Base-by-base conservation (phyloP, 2,113 vertebrate species). In the Mormoops blainvillei region DNA sequence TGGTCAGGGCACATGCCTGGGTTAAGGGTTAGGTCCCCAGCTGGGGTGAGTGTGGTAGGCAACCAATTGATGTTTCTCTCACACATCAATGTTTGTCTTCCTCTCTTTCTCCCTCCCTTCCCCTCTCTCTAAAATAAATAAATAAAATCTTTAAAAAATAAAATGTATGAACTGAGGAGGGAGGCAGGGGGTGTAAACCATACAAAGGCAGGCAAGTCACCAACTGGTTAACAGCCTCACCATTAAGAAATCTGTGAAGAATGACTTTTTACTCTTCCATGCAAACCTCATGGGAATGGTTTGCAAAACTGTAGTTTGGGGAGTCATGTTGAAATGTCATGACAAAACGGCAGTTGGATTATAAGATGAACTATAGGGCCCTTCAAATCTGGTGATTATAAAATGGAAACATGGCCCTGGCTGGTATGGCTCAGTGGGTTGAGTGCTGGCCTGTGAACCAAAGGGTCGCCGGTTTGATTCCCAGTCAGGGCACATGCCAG, bases 401-500 rank as follows among this genome's bases (percentile, higher is more conserved):
- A 94, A 88, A 88, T 48, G 67, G 48, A 92, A 94, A 77, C 76
- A 84, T 50, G 10, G n/a, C n/a, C n/a, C n/a, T n/a, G n/a, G n/a
- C n/a, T n/a, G n/a, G n/a, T n/a, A n/a, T n/a, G n/a, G n/a, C n/a
- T n/a, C n/a, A n/a, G n/a, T n/a, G n/a, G n/a, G n/a, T n/a, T n/a
- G n/a, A n/a, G n/a, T n/a, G n/a, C n/a, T n/a, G n/a, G n/a, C n/a
- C n/a, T n/a, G n/a, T n/a, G n/a, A n/a, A n/a, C n/a, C n/a, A n/a
- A n/a, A n/a, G n/a, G n/a, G n/a, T n/a, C n/a, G n/a, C n/a, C n/a
- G n/a, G n/a, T n/a, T n/a, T n/a, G n/a, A n/a, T n/a, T n/a, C n/a
- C n/a, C n/a, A n/a, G n/a, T n/a, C n/a, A n/a, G n/a, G n/a, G n/a
- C n/a, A n/a, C n/a, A n/a, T n/a, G n/a, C n/a, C n/a, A n/a, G n/a